phyloP scores from a whole-genome alignment of 2,797 vertebrate species.

The Tenualosa thibaudeaui region DNA sequence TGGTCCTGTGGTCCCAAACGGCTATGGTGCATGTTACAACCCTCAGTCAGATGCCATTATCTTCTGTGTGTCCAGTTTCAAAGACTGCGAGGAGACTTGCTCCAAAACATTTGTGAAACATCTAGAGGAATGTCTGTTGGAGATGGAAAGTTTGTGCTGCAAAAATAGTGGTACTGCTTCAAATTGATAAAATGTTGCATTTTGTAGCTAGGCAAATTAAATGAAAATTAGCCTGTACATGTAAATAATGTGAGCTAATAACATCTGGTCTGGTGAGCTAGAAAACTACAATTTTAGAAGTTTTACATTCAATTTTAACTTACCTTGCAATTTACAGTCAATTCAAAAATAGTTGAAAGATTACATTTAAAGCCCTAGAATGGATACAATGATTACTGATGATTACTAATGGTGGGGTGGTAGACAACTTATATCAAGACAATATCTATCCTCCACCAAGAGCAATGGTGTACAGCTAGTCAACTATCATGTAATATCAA shows the following conservation, averaged over 20 bases:
- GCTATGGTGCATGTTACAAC: conserved; percentile 94
- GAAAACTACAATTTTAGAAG: no score
- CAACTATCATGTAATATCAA: no score
- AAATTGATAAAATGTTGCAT: conserved; percentile 30
- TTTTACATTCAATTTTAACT: neutral
- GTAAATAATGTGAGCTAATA: neutral
- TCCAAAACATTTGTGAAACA: conserved; percentile 82
- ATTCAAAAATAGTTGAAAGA: neutral
- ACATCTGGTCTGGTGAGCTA: no score
- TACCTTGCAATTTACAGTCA: neutral
- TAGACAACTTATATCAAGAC: no score
- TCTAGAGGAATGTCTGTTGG: conserved; percentile 82
- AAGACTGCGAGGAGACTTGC: conserved; percentile 85
- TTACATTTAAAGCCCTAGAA: no score
- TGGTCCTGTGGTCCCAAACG: conserved; percentile 89
- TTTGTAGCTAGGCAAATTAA: neutral
- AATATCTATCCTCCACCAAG: no score
- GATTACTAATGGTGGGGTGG: no score
- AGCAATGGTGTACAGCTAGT: no score
- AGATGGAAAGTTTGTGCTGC: conserved; percentile 84
- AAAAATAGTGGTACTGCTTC: conserved; percentile 42
- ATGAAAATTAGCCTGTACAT: neutral
- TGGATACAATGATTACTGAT: no score
- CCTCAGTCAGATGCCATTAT: conserved; percentile 87
- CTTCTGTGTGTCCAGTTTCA: conserved; percentile 95